A percentile compares a stretch with the other conserved stretches of the same genome.
These are phyloP conservation scores for Crax fasciolata DNA, from an alignment of 2,797 vertebrate genomes.

Conservation along the genomic window DNA sequence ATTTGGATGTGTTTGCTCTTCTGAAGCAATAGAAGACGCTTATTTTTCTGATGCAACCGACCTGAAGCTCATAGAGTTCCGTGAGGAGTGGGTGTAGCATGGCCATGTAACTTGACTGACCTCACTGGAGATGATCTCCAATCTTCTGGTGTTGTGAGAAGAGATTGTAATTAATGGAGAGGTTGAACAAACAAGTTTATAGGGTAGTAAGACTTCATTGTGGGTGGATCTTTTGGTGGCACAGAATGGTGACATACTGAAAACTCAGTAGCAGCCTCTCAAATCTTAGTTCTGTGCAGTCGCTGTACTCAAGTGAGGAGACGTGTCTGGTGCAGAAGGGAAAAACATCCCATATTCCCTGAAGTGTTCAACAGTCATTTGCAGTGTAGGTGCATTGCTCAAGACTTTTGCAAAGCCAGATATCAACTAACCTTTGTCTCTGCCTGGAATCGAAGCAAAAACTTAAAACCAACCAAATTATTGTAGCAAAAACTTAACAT, in stretches of 20 bases:
- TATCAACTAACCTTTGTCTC: not conserved
- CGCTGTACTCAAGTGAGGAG: not conserved
- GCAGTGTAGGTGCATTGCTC: not conserved
- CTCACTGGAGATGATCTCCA: not conserved
- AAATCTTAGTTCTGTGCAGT: not conserved
- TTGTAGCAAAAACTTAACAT: not conserved
- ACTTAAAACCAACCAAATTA: not conserved
- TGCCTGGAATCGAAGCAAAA: conserved; percentile 49
- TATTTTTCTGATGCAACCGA: not conserved
- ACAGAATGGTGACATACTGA: not conserved
- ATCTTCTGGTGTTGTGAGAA: not conserved
- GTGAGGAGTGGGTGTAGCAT: not conserved
- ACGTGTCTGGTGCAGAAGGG: not conserved
- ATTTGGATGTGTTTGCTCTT: not conserved
- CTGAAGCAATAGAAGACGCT: not conserved
- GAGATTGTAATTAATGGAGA: not conserved
- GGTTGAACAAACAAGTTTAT: not conserved
- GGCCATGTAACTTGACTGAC: not conserved
- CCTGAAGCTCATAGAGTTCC: not conserved
- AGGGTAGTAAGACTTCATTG: not conserved
- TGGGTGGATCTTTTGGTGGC: not conserved
- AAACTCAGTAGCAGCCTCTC: not conserved
- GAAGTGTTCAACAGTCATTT: not conserved
- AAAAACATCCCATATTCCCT: not conserved
- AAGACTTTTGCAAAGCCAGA: not conserved